Conservation (phyloP, 2,888 invertebrate species). For the Liopterus haemorrhoidalis region DNA sequence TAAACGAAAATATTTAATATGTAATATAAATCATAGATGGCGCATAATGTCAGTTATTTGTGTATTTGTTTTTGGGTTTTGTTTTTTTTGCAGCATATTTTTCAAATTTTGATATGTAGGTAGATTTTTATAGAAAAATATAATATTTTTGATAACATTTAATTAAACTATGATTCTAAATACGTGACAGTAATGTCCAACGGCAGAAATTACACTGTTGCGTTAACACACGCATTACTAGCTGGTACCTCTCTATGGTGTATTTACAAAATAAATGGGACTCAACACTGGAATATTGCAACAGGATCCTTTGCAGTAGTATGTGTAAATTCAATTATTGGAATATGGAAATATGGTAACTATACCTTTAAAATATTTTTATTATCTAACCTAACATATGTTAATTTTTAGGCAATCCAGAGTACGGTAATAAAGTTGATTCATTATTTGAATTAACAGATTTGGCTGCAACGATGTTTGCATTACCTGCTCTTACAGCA, state of each 20-base stretch:
- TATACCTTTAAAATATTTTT: no score
- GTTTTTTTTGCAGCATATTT: no score
- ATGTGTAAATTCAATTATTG: constrained; percentile 38
- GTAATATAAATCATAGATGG: no score
- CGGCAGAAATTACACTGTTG: constrained; percentile 9
- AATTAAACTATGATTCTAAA: no score
- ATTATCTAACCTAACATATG: constrained; percentile 3
- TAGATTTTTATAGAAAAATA: no score
- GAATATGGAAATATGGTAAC: constrained; percentile 42
- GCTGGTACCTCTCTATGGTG: constrained; percentile 19
- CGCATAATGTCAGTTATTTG: no score
- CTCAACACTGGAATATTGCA: constrained; percentile 26
- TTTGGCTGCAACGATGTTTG: constrained; percentile 35
- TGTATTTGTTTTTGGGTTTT: no score
- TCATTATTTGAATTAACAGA: constrained; percentile 35
- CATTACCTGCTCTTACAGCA: constrained; percentile 36
- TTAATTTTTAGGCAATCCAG: constrained; percentile 39
- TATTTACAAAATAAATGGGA: constrained; percentile 9
- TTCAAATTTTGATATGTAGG: no score
- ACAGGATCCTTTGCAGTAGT: constrained; percentile 37
- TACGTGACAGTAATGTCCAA: no score
- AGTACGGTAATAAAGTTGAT: constrained; percentile 36
- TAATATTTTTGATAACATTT: no score
- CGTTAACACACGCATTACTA: constrained; percentile 15
- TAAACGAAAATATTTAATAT: no score